Evolutionary conservation across 2,797 vertebrate genomes (phyloP).

Genomic region (Sebastes vulpes): DNA sequence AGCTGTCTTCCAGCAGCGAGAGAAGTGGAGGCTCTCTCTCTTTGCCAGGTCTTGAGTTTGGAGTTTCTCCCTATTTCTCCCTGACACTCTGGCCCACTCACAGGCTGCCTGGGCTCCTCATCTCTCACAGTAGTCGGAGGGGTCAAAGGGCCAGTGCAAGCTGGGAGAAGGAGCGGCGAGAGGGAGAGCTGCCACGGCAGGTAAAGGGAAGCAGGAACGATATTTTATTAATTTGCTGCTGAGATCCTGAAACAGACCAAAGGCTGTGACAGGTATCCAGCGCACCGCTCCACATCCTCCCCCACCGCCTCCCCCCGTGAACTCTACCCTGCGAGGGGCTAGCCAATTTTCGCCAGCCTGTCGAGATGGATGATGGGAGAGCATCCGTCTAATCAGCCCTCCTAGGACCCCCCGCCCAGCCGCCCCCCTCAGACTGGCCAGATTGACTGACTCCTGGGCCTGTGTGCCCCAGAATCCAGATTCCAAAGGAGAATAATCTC

Average conservation of each 20-base stretch:
- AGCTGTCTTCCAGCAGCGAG: slow-evolving; percentile 78
- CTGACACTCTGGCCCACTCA: slow-evolving; percentile 79
- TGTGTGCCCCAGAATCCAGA: slow-evolving; percentile 84
- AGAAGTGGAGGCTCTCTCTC: slow-evolving; percentile 61
- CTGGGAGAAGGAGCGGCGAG: slow-evolving; percentile 77
- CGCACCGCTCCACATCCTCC: slow-evolving; percentile 68
- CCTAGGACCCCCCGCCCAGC: slow-evolving; percentile 83
- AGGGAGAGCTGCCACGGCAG: slow-evolving; percentile 80
- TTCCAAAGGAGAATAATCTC: slow-evolving; percentile 84
- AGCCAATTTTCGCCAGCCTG: slow-evolving; percentile 88
- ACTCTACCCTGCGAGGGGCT: slow-evolving; percentile 87
- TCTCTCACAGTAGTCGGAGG: slow-evolving; percentile 81
- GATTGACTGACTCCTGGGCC: slow-evolving; percentile 87
- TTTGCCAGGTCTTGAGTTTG: slow-evolving; percentile 69
- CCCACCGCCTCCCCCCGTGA: slow-evolving; percentile 76
- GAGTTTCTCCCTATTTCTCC: slow-evolving; percentile 74
- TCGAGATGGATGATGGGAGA: slow-evolving; percentile 89
- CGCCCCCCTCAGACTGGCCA: slow-evolving; percentile 76
- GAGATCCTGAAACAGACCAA: slow-evolving; percentile 87
- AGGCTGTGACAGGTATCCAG: slow-evolving; percentile 88
- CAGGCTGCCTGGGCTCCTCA: slow-evolving; percentile 79
- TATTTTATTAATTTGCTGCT: slow-evolving; percentile 90
- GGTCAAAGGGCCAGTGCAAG: slow-evolving; percentile 85
- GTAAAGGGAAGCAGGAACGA: slow-evolving; percentile 85
- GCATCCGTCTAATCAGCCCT: slow-evolving; percentile 88